Conservation (phyloP, 2,797 vertebrate genomes). For the Hippopotamyrus pictus region DNA sequence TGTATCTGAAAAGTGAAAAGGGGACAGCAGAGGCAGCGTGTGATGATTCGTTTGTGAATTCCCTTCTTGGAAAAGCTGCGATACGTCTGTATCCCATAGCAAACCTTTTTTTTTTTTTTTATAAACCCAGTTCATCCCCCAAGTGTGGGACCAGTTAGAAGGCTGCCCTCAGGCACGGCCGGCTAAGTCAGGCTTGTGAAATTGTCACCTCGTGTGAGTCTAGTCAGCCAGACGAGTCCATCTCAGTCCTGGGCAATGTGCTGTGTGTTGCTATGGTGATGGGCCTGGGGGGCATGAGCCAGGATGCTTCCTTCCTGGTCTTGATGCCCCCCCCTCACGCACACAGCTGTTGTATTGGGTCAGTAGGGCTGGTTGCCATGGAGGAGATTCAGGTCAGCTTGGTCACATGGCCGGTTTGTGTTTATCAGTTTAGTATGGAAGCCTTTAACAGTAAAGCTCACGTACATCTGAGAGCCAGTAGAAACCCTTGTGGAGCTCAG, state of each 20-base stretch:
- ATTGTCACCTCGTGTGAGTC: not conserved
- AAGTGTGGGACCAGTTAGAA: not conserved
- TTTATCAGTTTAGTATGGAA: not conserved
- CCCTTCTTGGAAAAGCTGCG: not conserved
- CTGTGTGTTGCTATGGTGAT: not conserved
- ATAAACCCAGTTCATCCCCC: not conserved
- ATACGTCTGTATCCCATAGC: not conserved
- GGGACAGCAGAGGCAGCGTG: not conserved
- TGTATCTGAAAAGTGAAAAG: not conserved
- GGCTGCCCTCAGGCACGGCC: not conserved
- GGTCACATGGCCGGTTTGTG: not conserved
- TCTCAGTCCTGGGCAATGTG: not conserved
- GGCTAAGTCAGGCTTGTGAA: not conserved
- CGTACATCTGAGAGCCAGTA: not conserved
- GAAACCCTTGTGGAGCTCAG: not conserved
- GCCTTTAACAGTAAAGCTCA: not conserved
- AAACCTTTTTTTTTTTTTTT: not conserved
- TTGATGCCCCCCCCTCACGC: not conserved
- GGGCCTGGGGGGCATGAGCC: not conserved
- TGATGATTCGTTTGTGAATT: not conserved
- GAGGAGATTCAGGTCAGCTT: not conserved
- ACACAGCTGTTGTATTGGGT: not conserved
- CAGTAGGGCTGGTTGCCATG: not conserved
- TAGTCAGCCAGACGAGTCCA: not conserved
- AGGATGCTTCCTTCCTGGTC: not conserved